These are phyloP conservation scores for Polia nebulosa DNA, from an alignment of 2,888 invertebrate genomes.

Conservation along the genomic window DNA sequence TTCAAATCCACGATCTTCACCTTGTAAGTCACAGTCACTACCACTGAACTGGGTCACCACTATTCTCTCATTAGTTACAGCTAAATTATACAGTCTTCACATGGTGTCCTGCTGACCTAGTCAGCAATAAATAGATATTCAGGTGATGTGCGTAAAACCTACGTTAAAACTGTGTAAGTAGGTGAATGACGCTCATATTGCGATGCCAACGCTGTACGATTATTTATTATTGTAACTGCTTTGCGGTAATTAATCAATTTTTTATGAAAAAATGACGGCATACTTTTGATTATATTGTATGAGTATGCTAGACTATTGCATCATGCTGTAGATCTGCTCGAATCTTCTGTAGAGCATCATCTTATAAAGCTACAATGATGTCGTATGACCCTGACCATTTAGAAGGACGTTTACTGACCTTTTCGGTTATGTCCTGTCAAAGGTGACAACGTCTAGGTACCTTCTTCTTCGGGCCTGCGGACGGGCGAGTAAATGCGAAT, in stretches of 20 bases:
- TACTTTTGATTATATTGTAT: slow-evolving; percentile 15
- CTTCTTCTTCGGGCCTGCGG: too few relatives aligned
- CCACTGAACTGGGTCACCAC: too few relatives aligned
- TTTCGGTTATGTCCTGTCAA: not conserved
- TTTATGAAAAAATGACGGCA: slow-evolving; percentile 18
- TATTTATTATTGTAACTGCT: slow-evolving; percentile 41
- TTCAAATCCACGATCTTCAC: too few relatives aligned
- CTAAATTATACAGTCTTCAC: slow-evolving; percentile 35
- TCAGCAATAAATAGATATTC: slow-evolving; percentile 42
- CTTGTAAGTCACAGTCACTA: too few relatives aligned
- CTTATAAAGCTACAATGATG: not conserved
- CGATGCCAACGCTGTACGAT: slow-evolving; percentile 13
- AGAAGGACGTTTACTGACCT: not conserved
- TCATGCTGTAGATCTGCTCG: slow-evolving; percentile 5
- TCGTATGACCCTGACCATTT: not conserved
- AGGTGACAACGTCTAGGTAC: too few relatives aligned
- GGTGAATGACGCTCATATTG: slow-evolving; percentile 42
- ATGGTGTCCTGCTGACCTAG: slow-evolving; percentile 47
- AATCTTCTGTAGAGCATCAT: not conserved
- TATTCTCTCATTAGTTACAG: not conserved
- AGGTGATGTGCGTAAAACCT: slow-evolving; percentile 37
- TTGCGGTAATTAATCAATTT: slow-evolving; percentile 18
- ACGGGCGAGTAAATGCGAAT: too few relatives aligned
- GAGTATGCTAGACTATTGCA: not conserved
- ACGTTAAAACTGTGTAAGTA: slow-evolving; percentile 44